Base-by-base conservation (phyloP, 2,888 invertebrate genomes). In the Notodonta ziczac region DNA sequence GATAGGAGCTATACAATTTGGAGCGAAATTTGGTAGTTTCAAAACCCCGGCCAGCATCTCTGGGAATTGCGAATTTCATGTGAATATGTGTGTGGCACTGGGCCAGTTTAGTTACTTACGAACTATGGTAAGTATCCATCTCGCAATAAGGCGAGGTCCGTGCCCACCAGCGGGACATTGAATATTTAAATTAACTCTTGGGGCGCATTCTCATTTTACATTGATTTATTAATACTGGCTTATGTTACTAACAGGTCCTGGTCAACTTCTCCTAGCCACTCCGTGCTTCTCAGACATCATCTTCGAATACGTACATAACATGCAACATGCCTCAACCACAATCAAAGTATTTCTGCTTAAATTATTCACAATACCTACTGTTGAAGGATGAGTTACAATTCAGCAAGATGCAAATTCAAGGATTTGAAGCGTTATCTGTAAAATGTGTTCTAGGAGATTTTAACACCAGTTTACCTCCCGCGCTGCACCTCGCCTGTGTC, bases 331-430 rank as follows among this genome's bases (percentile, higher is more conserved):
- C n/a, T 65, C 75, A 7, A 72, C 61, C 0, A 64, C 78, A 6
- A 77, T 78, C 8, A 78, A 78, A 67, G 67, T 76, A 10, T 81
- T 85, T 56, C 56, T 81, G 4, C 60, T 80, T 16, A 70, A 82
- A 65, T 59, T 85, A 2, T 52, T 76, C 6, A 74, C 77, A 1
- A 57, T n/a, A n/a, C n/a, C n/a, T 77, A 10, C 70, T 82, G 9
- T 75, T 79, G 32, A 73, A 74, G 59, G 83, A 82, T 66, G 84
- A 84, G 57, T 67, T 84, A 4, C 82, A 82, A 57, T 85, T 81
- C 60, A 78, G 67, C 60, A 81, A 80, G 67, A 63, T 85, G 40
- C 75, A 74, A 54, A 63, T 70, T 58, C 72, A 76, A 14, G 78
- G 74, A 0, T 62, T 78, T 24, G 69, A 72, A 46, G 57, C 63